Base-by-base conservation (phyloP, 2,797 vertebrate genomes). In the Oreortyx pictus region DNA sequence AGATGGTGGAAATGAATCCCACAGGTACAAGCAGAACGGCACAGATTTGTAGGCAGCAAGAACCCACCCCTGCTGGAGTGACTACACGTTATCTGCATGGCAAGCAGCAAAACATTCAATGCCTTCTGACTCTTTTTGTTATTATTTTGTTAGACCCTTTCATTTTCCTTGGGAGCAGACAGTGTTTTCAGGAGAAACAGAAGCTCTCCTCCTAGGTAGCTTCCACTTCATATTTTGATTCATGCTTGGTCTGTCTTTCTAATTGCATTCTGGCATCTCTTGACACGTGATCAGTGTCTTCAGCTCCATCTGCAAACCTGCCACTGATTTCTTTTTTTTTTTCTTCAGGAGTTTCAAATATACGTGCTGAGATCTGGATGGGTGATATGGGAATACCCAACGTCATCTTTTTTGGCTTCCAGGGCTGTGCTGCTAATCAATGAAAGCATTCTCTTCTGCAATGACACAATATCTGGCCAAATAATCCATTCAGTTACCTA, bases 31-130 rank as follows among this genome's bases (percentile, higher is more conserved):
- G 68, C 89, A 72, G 43, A 73, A 47, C 12, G 46, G 76, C 41
- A 88, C 71, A 94, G 89, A 94, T 87, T 92, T 94, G 52, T 14
- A 74, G 80, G 91, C 72, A 92, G 57, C 71, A 60, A 68, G 82
- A 88, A 75, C 44, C 8, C 8, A 35, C 3, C 44, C 52, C 35
- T 54, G 70, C 89, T 67, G 43, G 27, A 65, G 81, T 0, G 20
- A 46, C 8, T 23, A 35, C 11, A 16, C 24, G 59, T 5, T 5
- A n/a, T 49, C 24, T 29, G 2, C 25, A 24, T 19, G 37, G 0
- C 1, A 88, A 77, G 41, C 54, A 70, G 35, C 49, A 75, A 47
- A 75, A 8, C 7, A 50, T 70, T 61, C n/a, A 66, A 47, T 10
- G n/a, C 44, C 39, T 78, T 95, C 46, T 70, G 75, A 82, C 43